Evolutionary conservation across 2,888 invertebrate species (phyloP), one percentile per base, ranked within the genome.

Genomic region (Portevinia maculata): DNA sequence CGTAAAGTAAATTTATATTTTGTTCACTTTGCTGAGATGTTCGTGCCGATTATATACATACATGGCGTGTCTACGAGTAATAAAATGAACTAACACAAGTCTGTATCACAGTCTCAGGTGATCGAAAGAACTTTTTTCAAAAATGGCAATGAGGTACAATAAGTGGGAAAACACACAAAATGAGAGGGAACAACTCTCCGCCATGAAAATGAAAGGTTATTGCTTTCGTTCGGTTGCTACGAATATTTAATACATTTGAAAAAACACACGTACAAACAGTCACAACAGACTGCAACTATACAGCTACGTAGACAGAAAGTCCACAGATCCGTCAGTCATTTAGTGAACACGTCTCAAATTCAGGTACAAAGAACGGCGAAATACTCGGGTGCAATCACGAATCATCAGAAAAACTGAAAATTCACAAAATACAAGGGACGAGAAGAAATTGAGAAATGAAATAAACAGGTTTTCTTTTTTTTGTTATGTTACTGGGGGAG

Each of bases 381-480:
- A 8, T 32, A 32, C n/a, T 32, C 21, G n/a, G 30, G 32, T 57
- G 13, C 2, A 24, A 19, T 39, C 9, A 9, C 30, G 39, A 55
- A 64, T n/a, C n/a, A n/a, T n/a, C n/a, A 48, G 64, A 73, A 71
- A 39, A 28, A 32, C 32, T 57, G 65, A 65, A 55, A 74, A 65
- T 67, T 60, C 46, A 39, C 13, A 41, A 15, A 57, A 57, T n/a
- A 55, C 39, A 34, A 11, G 1, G 32, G 32, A 0, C 3, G 13
- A 44, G 15, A 17, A 44, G 19, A 34, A 34, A 32, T 13, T 19
- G 11, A 1, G 34, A 15, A 4, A 8, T 32, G 9, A 41, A 32
- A 44, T 21, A 28, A 30, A 64, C 15, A 24, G 37, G 34, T 64
- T 28, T 37, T 32, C 30, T 11, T 9, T 34, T 17, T 34, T 8